Base-by-base conservation (phyloP, 2,113 vertebrate species). In the Natator depressus region DNA sequence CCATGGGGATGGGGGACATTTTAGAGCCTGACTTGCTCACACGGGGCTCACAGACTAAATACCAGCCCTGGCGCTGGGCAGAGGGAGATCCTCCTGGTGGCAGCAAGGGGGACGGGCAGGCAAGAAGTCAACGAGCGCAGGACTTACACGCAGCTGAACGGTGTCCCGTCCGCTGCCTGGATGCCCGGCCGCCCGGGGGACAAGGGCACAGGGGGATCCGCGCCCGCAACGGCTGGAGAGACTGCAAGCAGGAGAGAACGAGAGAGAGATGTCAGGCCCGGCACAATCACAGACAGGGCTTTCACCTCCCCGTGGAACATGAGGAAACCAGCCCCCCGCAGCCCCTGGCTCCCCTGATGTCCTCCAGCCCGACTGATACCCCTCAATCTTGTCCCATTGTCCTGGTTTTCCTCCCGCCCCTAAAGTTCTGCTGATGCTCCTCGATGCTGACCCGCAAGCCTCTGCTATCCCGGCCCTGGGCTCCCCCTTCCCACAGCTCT, bases 121-220 rank as follows among this genome's bases (percentile, higher is more conserved):
- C 14, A 69, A 50, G 82, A n/a, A 80, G 81, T 3, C 47, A 22
- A 53, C 55, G 76, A 42, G 95, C 24, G 9, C 55, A 85, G 53
- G 62, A 87, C 97, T 97, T 97, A 98, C 97, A 93, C 86, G 82
- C 97, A 98, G 91, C 96, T 94, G 79, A 98, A 98, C 19, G 97
- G 97, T 72, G 94, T 97, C 85, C 97, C 97, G 31, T 98, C 97
- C 1, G 86, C 84, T 87, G 96, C 97, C 51, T 97, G 97, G 3
- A 97, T 87, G 35, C 97, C 97, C 89, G 97, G 97, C 89, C 97
- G 97, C 92, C 97, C 97, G 49, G 97, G 97, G 65, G 97, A 97
- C 80, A 97, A 97, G 96, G 97, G 97, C 96, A 98, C 97, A 10
- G 97, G 97, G 55, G 97, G 97, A 49, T 98, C 97, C 31, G 97